phyloP scores from a whole-genome alignment of 2,113 vertebrate genomes.

The Speoplatyrhinus poulsoni region DNA sequence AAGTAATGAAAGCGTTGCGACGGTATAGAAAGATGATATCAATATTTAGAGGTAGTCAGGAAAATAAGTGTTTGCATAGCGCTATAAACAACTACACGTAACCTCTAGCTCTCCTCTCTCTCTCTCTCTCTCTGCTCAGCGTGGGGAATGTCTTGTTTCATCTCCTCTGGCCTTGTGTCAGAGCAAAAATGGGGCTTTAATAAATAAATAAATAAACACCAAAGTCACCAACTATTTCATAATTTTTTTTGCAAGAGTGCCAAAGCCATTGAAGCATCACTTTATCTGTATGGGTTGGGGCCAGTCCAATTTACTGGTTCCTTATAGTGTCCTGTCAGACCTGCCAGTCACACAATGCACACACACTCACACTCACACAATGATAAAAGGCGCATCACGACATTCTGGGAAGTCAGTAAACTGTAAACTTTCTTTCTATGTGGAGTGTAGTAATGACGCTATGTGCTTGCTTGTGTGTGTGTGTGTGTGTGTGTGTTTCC shows the following conservation, averaged over 20 bases:
- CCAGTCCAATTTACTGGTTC: constrained; percentile 35
- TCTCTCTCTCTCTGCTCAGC: constrained; percentile 34
- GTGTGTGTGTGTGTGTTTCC: constrained; percentile 38
- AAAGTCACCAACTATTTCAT: constrained; percentile 64
- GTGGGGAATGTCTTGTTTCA: constrained; percentile 45
- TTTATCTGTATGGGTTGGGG: constrained; percentile 39
- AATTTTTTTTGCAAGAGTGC: constrained; percentile 52
- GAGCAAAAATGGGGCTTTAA: constrained; percentile 51
- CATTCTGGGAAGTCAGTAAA: constrained; percentile 1
- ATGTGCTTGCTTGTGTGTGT: neutral
- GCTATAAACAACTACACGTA: neutral
- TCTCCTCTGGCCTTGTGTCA: constrained; percentile 46
- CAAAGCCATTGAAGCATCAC: constrained; percentile 55
- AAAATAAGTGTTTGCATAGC: neutral
- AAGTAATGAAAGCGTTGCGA: too few relatives aligned
- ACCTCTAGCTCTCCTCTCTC: constrained; percentile 25
- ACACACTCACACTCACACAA: constrained; percentile 13
- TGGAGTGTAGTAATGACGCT: neutral
- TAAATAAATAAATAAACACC: constrained; percentile 24
- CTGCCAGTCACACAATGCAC: constrained; percentile 22
- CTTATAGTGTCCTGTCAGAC: constrained; percentile 41
- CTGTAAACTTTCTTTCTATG: neutral
- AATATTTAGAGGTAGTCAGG: too few relatives aligned
- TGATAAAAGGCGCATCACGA: constrained; percentile 9
- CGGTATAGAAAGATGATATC: too few relatives aligned